Base-by-base conservation (phyloP, 2,888 invertebrate species). In the Nomada lathburiana region DNA sequence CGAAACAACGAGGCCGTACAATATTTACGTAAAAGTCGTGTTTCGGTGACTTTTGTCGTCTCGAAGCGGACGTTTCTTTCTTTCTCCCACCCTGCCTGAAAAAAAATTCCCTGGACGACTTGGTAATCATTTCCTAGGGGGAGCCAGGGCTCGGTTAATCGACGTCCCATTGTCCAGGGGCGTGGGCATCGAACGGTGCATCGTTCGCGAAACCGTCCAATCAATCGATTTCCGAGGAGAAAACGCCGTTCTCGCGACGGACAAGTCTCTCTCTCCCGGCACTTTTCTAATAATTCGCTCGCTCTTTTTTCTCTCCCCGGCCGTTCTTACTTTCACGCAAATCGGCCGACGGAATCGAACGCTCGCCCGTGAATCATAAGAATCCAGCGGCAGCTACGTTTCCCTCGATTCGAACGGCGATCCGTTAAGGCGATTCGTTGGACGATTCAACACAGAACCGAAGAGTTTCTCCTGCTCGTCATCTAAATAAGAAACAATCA, bases 161-260 rank as follows among this genome's bases (percentile, higher is more conserved):
- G 72, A 62, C 64, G 79, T 81, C 55, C 52, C 29, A 75, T 81
- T 79, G 81, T 67, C 29, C 44, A 23, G 44, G 18, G 52, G 47
- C 16, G 47, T 59, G 29, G 50, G 29, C 68, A 80, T 73, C 77
- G 72, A 81, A 73, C 72, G 63, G 29, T 26, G 60, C 20, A 81
- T 81, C 78, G 65, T 23, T 80, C 65, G 67, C 80, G 64, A 77
- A 80, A 80, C 70, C 53, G 47, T 47, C 11, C 47, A 13, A 60
- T 50, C 53, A 29, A 5, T 52, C 42, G 26, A 57, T 9, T 9
- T 5, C 36, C 67, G 13, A 52, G 26, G 67, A 68, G 74, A 78
- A 78, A 77, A 73, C 73, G 23, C n/a, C 23, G 52, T 77, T 72
- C 64, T 63, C 59, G 29, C n/a, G 18, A 57, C 42, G 29, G 16